A percentile compares a stretch with the other conserved stretches of the same genome.
These are phyloP conservation scores for Trichoplusia ni DNA, from an alignment of 1,140 invertebrate species.

Conservation along the genomic window DNA sequence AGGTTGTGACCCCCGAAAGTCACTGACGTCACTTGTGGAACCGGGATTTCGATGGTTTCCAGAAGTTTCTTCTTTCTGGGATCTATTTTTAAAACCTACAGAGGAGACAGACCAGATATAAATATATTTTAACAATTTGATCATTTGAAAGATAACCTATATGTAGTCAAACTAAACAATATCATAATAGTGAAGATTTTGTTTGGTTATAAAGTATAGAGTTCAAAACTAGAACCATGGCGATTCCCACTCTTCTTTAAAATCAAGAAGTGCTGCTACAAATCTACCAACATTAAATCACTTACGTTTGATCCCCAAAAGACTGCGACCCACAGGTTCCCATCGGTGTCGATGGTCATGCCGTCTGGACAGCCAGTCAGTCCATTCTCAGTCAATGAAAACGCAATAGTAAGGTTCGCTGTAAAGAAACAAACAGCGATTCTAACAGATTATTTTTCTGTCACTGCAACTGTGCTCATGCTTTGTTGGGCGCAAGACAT, in stretches of 20 bases:
- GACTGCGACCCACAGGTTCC: constrained; percentile 88
- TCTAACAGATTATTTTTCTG: no score
- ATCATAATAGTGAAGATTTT: no score
- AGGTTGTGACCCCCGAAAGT: constrained; percentile 90
- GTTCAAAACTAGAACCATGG: no score
- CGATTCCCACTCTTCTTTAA: no score
- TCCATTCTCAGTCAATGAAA: constrained; percentile 80
- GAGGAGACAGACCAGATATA: constrained; percentile 6
- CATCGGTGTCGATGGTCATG: constrained; percentile 88
- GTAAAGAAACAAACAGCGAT: no score
- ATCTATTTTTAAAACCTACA: constrained; percentile 71
- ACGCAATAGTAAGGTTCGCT: constrained; percentile 82
- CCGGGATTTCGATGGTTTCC: constrained; percentile 84
- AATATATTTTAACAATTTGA: neutral
- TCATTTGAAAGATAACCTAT: no score
- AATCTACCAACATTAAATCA: no score
- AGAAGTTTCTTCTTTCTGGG: constrained; percentile 74
- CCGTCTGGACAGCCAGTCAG: constrained; percentile 85
- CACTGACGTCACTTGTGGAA: constrained; percentile 88
- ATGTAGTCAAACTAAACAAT: no score
- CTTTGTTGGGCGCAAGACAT: no score
- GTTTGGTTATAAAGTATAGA: no score
- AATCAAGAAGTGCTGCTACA: no score
- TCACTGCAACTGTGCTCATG: no score
- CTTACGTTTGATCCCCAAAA: constrained; percentile 81